These are phyloP conservation scores for Tachycineta bicolor DNA, from an alignment of 2,113 vertebrate species.

Conservation along the genomic window DNA sequence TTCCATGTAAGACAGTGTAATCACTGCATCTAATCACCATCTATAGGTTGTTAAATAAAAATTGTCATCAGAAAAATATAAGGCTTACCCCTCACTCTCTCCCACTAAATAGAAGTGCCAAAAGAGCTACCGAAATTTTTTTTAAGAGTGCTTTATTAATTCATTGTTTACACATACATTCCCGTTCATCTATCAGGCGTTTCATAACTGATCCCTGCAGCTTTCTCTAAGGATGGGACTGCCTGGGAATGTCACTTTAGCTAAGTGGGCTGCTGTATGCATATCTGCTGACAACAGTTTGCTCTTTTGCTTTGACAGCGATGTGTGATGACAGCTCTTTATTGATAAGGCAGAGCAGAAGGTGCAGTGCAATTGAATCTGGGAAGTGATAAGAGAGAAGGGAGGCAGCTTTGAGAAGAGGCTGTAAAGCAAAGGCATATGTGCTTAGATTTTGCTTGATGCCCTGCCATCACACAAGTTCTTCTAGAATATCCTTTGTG, in stretches of 20 bases:
- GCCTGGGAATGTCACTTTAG: neutral
- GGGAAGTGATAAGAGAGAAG: conserved; percentile 22
- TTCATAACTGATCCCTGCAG: neutral
- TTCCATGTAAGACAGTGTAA: neutral
- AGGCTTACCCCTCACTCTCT: neutral
- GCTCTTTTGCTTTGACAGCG: conserved; percentile 56
- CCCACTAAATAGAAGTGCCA: neutral
- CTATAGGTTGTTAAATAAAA: neutral
- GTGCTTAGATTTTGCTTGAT: conserved; percentile 11
- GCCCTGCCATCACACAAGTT: conserved; percentile 8
- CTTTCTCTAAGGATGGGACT: neutral
- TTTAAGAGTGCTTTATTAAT: neutral
- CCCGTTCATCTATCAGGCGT: neutral
- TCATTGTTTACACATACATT: neutral
- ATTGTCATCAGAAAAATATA: neutral
- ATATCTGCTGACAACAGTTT: conserved; percentile 56
- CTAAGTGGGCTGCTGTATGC: conserved; percentile 12
- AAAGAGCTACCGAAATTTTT: neutral
- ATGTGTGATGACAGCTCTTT: conserved; percentile 53
- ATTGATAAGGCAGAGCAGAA: conserved; percentile 65
- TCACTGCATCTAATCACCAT: neutral
- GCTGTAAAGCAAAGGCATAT: conserved; percentile 21
- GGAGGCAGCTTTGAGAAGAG: conserved; percentile 24
- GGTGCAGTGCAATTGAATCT: conserved; percentile 38
- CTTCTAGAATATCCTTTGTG: neutral